Evolutionary conservation across 2,797 vertebrate species (phyloP).

Genomic region (Gambusia yucatana): DNA sequence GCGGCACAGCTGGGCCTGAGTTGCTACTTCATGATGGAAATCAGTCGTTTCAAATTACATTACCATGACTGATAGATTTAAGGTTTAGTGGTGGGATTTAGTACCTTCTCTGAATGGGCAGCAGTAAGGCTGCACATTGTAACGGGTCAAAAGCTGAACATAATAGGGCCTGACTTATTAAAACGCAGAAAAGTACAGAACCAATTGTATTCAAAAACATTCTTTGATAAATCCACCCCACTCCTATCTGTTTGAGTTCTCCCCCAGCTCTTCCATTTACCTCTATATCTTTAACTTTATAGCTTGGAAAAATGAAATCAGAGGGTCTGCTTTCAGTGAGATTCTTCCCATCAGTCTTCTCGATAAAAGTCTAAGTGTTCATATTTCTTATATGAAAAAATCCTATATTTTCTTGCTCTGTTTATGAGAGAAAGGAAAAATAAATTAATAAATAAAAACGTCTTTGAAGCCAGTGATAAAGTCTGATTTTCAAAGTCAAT

Average conservation of each 20-base stretch:
- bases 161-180: slow-evolving; percentile 1
- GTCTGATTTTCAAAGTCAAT: slow-evolving; percentile 5
- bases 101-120: not conserved
- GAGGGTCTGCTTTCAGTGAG: slow-evolving; percentile 8
- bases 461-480: not conserved
- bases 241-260: not conserved
- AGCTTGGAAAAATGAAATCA: slow-evolving; percentile 20
- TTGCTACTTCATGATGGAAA: slow-evolving; percentile 24
- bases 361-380: not conserved
- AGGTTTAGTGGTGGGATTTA: slow-evolving; percentile 29
- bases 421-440: not conserved
- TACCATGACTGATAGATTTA: slow-evolving; percentile 24
- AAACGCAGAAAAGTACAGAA: not conserved
- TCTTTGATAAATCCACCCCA: not conserved
- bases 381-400: not conserved
- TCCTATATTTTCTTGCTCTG: not conserved
- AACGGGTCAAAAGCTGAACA: slow-evolving; percentile 3
- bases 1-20: not conserved
- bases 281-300: slow-evolving; percentile 7
- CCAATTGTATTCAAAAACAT: not conserved
- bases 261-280: not conserved
- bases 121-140: not conserved
- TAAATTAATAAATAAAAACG: not conserved
- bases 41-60: slow-evolving; percentile 38
- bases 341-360: slow-evolving; percentile 3